Evolutionary conservation across 2,113 vertebrate genomes (phyloP).

Genomic region (Tonatia bakeri): DNA sequence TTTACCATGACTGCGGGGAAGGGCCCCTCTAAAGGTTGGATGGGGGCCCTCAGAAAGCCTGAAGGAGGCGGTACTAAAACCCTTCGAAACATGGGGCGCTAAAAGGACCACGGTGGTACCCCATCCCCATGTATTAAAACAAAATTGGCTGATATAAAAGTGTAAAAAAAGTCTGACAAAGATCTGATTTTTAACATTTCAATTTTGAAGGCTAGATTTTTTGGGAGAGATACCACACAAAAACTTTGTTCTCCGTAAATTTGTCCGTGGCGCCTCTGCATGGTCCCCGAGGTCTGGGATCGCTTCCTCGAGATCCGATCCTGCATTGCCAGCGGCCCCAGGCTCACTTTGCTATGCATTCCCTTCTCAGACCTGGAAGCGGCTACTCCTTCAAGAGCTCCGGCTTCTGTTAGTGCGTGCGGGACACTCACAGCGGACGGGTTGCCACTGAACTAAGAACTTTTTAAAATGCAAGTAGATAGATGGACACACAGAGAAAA

Average conservation of each 20-base stretch:
- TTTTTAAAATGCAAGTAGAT: neutral
- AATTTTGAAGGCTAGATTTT: neutral
- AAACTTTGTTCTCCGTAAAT: neutral
- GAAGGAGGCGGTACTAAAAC: too few relatives aligned
- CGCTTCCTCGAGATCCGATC: neutral
- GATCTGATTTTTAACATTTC: neutral
- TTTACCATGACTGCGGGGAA: neutral
- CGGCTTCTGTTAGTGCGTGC: neutral
- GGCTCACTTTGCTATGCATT: neutral
- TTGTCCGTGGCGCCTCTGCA: neutral
- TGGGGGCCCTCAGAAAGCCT: too few relatives aligned
- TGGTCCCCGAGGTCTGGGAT: accelerated
- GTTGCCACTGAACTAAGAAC: neutral
- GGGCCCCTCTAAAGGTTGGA: too few relatives aligned
- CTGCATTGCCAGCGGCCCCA: neutral
- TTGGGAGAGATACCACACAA: neutral
- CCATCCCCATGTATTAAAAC: too few relatives aligned
- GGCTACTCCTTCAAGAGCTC: neutral
- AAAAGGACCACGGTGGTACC: too few relatives aligned
- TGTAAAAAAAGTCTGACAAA: too few relatives aligned
- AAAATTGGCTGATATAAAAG: too few relatives aligned
- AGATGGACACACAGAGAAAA: neutral
- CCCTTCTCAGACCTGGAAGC: neutral
- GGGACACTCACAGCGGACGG: neutral
- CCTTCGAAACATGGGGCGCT: too few relatives aligned